Base-by-base conservation (phyloP, 1,140 invertebrate species). In the Semibalanus balanoides region DNA sequence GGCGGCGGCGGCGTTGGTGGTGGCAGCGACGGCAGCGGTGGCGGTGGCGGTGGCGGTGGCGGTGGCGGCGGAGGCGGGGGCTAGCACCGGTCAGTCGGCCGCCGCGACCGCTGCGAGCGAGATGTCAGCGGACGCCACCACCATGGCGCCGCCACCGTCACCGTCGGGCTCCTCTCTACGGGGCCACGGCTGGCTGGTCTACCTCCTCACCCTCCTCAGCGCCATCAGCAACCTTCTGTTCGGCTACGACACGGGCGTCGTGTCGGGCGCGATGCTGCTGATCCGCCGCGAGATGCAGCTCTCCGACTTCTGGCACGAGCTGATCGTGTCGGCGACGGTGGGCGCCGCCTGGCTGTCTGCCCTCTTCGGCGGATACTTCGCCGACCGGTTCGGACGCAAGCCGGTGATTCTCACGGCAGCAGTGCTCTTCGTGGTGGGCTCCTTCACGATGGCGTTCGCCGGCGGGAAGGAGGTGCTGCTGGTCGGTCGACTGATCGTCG, bases 211-310 rank as follows among this genome's bases (percentile, higher is more conserved):
- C 73, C 77, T 84, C 74, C 82, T 88, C 72, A 85, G 87, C 31
- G 87, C 86, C 25, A 84, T 90, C 22, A 89, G 89, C 28, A 89
- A 89, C 11, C 89, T 90, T 79, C 83, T 90, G 5, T 89, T 90
- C 80, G 89, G 89, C 30, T 90, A 90, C 82, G 35, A 40, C 35
- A 40, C 35, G 35, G 35, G 35, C 17, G 35, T 40, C 35, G 35
- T 40, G 35, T 40, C 88, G 0, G 87, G 88, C 5, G 88, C 89
- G n/a, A 88, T 90, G 86, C 82, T 90, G 30, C 83, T 89, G 22
- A 80, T 86, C 78, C 77, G 80, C 75, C 80, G 84, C 35, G 77
- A 85, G 30, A 87, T 87, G 77, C 75, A 83, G n/a, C 80, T 88
- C 72, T 83, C 80, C 31, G 83, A 82, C 28, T 76, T 85, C 0